Percentiles rank a stretch among this genome's conserved stretches.
Evolutionary conservation across 2,888 invertebrate genomes (phyloP).

Genomic region (Tricholauxania praeusta): DNA sequence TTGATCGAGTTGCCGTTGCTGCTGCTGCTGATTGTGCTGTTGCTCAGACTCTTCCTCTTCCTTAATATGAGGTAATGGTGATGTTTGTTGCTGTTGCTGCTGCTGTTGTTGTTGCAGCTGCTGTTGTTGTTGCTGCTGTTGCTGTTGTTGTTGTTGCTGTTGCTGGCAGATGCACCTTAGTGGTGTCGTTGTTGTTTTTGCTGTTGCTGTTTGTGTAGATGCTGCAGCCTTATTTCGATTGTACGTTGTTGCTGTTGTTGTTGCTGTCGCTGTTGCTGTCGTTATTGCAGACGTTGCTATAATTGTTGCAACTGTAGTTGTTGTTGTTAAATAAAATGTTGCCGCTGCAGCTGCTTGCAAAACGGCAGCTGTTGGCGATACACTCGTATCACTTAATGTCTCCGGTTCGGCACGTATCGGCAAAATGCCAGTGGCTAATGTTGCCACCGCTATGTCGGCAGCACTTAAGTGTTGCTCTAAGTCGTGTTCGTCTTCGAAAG

Average conservation of each 20-base stretch:
- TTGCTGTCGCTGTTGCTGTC: conserved; percentile 40
- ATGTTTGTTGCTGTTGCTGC: conserved; percentile 70
- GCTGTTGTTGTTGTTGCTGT: conserved; percentile 49
- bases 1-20: conserved; percentile 47
- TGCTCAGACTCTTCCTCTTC: conserved; percentile 79
- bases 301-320: conserved; percentile 41
- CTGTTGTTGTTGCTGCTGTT: conserved; percentile 47
- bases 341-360: conserved; percentile 51
- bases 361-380: conserved; percentile 60
- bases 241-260: conserved; percentile 44
- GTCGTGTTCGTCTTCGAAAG: conserved; percentile 58
- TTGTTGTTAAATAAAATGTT: conserved; percentile 37
- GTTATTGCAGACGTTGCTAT: conserved; percentile 34
- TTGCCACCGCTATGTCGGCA: conserved; percentile 61
- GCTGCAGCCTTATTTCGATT: conserved; percentile 21
- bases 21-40: conserved; percentile 57
- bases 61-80: conserved; percentile 84
- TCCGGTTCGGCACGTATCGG: conserved; percentile 62
- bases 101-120: conserved; percentile 47
- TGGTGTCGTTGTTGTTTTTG: conserved; percentile 48
- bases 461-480: conserved; percentile 56
- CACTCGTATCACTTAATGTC: conserved; percentile 62
- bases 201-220: conserved; percentile 41
- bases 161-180: conserved; percentile 44
- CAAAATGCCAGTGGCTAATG: conserved; percentile 59